Conservation (phyloP, 1,140 invertebrate genomes). For the Phortica variegata region DNA sequence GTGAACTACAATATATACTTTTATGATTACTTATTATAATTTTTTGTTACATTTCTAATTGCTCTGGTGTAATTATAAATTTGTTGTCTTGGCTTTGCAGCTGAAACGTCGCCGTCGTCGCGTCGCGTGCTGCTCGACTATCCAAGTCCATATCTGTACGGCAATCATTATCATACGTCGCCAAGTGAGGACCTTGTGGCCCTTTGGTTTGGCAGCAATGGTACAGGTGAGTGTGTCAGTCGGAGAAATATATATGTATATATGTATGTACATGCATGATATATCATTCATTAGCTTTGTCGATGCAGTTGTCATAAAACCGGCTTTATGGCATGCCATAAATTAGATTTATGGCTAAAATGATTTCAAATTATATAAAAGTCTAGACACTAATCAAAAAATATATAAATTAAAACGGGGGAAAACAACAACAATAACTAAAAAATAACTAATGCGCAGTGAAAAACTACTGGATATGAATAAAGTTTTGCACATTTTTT, state of each 20-base stretch:
- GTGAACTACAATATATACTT: neutral
- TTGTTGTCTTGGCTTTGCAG: slow-evolving; percentile 23
- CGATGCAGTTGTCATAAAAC: no score
- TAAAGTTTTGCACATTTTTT: no score
- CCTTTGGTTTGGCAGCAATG: slow-evolving; percentile 61
- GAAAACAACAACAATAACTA: no score
- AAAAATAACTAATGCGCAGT: no score
- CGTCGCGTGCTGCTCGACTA: slow-evolving; percentile 54
- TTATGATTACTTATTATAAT: neutral
- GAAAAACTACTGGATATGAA: no score
- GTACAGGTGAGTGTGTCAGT: slow-evolving; percentile 59
- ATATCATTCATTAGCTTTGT: no score
- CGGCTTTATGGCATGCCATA: no score
- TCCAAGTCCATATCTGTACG: slow-evolving; percentile 58
- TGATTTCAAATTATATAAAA: neutral
- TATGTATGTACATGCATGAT: no score
- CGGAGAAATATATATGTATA: neutral
- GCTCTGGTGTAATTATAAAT: no score
- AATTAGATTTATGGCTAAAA: no score
- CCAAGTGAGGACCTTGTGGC: slow-evolving; percentile 60
- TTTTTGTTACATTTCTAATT: slow-evolving; percentile 2
- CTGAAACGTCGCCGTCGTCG: slow-evolving; percentile 41
- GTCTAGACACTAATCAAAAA: neutral
- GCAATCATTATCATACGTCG: slow-evolving; percentile 57
- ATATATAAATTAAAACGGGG: neutral